Evolutionary conservation across 2,113 vertebrate genomes (phyloP), one percentile per base, ranked within the genome.

Genomic region (Crypturellus undulatus): DNA sequence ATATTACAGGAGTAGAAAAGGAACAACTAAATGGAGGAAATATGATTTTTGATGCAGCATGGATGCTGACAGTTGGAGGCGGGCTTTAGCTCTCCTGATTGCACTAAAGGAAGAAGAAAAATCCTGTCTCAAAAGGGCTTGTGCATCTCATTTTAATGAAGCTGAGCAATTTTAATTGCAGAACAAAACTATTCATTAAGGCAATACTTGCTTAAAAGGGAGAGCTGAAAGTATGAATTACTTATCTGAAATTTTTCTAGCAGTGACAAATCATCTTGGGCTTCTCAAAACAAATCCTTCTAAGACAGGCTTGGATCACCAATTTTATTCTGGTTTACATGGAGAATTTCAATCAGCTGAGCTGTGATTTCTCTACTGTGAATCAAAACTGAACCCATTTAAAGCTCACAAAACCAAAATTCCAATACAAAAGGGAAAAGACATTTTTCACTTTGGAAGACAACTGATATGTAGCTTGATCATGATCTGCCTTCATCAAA

Each of bases 281-380:
- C n/a, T 45, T 24, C 26, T 18, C 0, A 0, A 67, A 7, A 3
- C 32, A 4, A 19, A 3, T 47, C 67, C 13, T 36, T 25, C 38
- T 52, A 49, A 20, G n/a, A 20, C 10, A 82, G n/a, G 60, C 6
- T 10, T 42, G 60, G 45, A 32, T 32, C 21, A 49, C 20, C 58
- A 54, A 9, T 1, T 1, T 4, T 70, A 12, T 42, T 78, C 51
- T 72, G 16, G 38, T 42, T 40, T 40, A 60, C 1, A 0, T 62
- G 25, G 21, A 67, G 38, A 54, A 18, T 82, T 86, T 43, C 26
- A 36, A 54, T 12, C 24, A 3, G 0, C 30, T 42, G 20, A 84
- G 60, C 17, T 47, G n/a, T 0, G 2, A 11, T 36, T 81, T 52
- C 65, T 71, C 70, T 77, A 9, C 25, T 40, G 9, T 54, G 25